Percentiles rank a stretch among this genome's conserved stretches.
Evolutionary conservation across 2,113 vertebrate genomes (phyloP).

Genomic region (Symphodus melops): DNA sequence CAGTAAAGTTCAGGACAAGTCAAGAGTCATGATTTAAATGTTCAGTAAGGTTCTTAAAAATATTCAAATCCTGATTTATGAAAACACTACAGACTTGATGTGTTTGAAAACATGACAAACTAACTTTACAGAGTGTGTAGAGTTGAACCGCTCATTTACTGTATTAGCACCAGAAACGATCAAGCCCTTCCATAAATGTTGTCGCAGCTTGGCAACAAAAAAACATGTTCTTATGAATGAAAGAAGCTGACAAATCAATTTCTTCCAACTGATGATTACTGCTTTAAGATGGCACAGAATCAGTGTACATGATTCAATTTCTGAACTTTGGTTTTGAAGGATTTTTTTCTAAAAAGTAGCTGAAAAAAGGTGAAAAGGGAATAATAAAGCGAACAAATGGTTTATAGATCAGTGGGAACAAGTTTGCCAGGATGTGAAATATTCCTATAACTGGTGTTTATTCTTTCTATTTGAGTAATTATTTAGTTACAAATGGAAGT

Average conservation of each 20-base stretch:
- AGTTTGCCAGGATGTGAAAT: constrained; percentile 15
- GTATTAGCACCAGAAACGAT: too few relatives aligned
- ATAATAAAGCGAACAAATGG: not conserved
- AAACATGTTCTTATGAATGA: not conserved
- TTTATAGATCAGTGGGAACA: constrained; percentile 1
- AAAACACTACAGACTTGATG: not conserved
- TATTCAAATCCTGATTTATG: not conserved
- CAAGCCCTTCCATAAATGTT: not conserved
- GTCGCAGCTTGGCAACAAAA: not conserved
- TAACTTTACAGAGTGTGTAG: too few relatives aligned
- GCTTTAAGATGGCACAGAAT: not conserved
- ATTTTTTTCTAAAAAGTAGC: constrained; percentile 2
- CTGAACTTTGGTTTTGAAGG: not conserved
- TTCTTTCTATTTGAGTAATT: constrained; percentile 20
- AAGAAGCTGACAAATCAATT: not conserved
- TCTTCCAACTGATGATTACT: not conserved
- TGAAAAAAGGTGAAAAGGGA: not conserved
- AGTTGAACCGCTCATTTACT: too few relatives aligned
- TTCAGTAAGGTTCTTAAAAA: not conserved
- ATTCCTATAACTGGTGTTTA: not conserved
- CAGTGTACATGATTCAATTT: constrained; percentile 19
- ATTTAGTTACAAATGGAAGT: not conserved
- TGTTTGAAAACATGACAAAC: not conserved
- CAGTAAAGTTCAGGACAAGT: too few relatives aligned
- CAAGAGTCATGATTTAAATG: too few relatives aligned